Evolutionary conservation across 2,797 vertebrate genomes (phyloP).

Genomic region (Tarsius wallacei): DNA sequence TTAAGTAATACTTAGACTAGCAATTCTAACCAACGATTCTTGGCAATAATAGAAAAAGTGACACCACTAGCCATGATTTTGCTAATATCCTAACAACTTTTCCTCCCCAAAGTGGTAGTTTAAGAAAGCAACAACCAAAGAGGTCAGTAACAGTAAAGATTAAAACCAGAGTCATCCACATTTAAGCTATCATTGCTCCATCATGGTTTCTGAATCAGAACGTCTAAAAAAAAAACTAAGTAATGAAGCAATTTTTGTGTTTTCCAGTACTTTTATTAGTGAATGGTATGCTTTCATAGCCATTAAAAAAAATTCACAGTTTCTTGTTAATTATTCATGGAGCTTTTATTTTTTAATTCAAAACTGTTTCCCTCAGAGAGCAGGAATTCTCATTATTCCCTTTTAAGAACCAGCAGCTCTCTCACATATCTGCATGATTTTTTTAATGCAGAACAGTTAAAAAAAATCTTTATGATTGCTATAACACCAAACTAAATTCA

Average conservation of each 20-base stretch:
- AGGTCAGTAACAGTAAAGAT: neutral
- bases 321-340: neutral
- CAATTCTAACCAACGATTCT: neutral
- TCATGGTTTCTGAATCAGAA: neutral
- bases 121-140: neutral
- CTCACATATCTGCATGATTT: neutral
- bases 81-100: neutral
- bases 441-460: neutral
- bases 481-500: slow-evolving; percentile 53
- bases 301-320: neutral
- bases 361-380: neutral
- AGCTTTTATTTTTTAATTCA: slow-evolving; percentile 17
- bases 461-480: neutral
- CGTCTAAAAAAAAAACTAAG: neutral
- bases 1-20: slow-evolving; percentile 20
- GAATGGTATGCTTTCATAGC: slow-evolving; percentile 43
- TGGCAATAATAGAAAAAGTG: neutral
- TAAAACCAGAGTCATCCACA: neutral
- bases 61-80: neutral
- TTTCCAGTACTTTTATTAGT: neutral
- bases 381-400: slow-evolving; percentile 8
- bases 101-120: neutral
- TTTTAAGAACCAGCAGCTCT: neutral
- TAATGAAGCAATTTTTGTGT: slow-evolving; percentile 16
- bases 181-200: neutral